These are phyloP conservation scores for Diarsia brunnea DNA, from an alignment of 2,888 invertebrate species.

Conservation along the genomic window DNA sequence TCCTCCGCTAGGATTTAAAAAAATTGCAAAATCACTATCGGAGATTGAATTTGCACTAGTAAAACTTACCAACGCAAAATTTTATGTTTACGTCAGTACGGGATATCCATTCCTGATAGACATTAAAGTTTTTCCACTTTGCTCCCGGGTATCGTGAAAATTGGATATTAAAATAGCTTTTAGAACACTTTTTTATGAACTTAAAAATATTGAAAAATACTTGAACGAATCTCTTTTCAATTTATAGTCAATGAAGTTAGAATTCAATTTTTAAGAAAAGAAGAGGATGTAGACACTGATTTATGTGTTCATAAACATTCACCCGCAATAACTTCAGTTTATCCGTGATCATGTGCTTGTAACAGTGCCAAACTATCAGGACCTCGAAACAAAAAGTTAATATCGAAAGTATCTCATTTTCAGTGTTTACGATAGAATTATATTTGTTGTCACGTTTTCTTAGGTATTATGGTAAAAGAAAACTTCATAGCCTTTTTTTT, in stretches of 20 bases:
- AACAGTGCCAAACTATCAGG: too few relatives aligned
- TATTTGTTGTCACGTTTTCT: too few relatives aligned
- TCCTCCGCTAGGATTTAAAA: constrained; percentile 24
- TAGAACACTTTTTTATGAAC: neutral
- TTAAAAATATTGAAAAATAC: neutral
- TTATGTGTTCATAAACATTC: too few relatives aligned
- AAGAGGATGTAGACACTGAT: too few relatives aligned
- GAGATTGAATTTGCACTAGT: constrained; percentile 34
- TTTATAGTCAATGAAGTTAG: neutral
- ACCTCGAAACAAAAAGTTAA: too few relatives aligned
- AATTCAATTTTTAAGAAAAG: too few relatives aligned
- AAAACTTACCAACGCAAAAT: constrained; percentile 5
- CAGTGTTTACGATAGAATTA: too few relatives aligned
- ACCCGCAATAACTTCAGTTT: too few relatives aligned
- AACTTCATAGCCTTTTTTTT: too few relatives aligned
- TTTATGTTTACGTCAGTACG: constrained; percentile 14
- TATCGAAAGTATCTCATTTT: too few relatives aligned
- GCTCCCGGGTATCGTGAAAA: constrained; percentile 14
- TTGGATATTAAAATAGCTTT: constrained; percentile 12
- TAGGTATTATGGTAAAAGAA: too few relatives aligned
- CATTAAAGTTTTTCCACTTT: constrained; percentile 10
- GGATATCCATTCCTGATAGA: neutral
- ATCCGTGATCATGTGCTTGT: too few relatives aligned
- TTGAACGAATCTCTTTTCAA: neutral
- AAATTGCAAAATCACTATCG: constrained; percentile 17